Evolutionary conservation across 53 echinoderm and acorn worm species (phyloP).

Genomic region (Paelopatides confundens): DNA sequence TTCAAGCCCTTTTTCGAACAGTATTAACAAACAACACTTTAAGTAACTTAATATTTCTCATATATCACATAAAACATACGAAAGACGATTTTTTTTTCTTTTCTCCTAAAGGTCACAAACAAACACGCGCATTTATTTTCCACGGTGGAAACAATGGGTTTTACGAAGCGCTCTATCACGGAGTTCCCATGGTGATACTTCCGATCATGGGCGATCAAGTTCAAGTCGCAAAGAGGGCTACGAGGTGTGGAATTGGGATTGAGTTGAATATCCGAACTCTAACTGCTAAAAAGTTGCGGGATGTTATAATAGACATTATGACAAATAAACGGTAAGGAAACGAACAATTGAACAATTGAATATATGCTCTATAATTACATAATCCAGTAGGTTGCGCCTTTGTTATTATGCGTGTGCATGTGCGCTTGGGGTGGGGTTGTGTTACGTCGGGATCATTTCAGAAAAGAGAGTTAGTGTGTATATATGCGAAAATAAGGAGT

Average conservation of each 20-base stretch:
- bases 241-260: conserved; percentile 44
- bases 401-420: too few relatives aligned
- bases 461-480: too few relatives aligned
- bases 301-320: not conserved
- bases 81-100: too few relatives aligned
- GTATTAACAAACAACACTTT: too few relatives aligned
- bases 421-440: too few relatives aligned
- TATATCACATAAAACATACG: too few relatives aligned
- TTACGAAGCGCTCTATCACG: conserved; percentile 64
- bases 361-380: not conserved
- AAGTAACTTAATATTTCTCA: too few relatives aligned
- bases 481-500: too few relatives aligned
- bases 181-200: conserved; percentile 47
- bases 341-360: not conserved
- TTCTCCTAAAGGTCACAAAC: conserved; percentile 56
- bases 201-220: conserved; percentile 55
- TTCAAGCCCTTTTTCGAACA: too few relatives aligned
- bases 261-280: conserved; percentile 33
- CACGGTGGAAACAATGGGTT: conserved; percentile 64
- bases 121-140: conserved; percentile 51
- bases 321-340: not conserved
- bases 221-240: conserved; percentile 48
- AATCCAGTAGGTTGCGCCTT: too few relatives aligned
- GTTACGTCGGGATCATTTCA: too few relatives aligned
- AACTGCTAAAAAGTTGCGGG: conserved; percentile 12